Percentiles rank a stretch among this genome's conserved stretches.
These are phyloP conservation scores for Aphelocoma coerulescens DNA, from an alignment of 2,113 vertebrate genomes.

Conservation along the genomic window DNA sequence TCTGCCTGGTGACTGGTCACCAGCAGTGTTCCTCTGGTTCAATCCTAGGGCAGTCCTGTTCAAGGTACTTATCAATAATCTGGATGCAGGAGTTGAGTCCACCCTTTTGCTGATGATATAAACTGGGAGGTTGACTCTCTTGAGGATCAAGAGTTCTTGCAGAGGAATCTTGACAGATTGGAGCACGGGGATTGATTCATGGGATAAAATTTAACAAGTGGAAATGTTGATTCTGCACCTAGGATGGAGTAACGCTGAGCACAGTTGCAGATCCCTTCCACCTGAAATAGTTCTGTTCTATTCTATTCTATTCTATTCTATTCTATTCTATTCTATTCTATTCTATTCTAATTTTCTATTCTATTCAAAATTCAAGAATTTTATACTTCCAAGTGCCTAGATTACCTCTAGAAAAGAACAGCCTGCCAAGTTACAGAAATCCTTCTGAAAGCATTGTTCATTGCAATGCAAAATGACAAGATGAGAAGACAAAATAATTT, in stretches of 20 bases:
- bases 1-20: neutral
- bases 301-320: neutral
- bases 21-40: neutral
- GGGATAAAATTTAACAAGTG: neutral
- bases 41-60: neutral
- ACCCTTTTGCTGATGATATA: neutral
- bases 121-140: neutral
- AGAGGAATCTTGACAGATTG: neutral
- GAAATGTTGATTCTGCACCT: neutral
- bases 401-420: neutral
- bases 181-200: neutral
- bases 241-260: neutral
- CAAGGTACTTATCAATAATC: neutral
- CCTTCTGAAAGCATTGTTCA: neutral
- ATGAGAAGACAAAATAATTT: neutral
- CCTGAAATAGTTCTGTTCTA: neutral
- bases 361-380: neutral
- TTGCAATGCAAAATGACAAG: neutral
- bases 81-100: neutral
- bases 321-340: neutral
- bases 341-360: neutral
- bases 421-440: neutral
- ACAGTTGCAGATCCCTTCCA: neutral
- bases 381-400: neutral
- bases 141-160: neutral